Base-by-base conservation (phyloP, 2,888 invertebrate species). In the Oasisia sp. region DNA sequence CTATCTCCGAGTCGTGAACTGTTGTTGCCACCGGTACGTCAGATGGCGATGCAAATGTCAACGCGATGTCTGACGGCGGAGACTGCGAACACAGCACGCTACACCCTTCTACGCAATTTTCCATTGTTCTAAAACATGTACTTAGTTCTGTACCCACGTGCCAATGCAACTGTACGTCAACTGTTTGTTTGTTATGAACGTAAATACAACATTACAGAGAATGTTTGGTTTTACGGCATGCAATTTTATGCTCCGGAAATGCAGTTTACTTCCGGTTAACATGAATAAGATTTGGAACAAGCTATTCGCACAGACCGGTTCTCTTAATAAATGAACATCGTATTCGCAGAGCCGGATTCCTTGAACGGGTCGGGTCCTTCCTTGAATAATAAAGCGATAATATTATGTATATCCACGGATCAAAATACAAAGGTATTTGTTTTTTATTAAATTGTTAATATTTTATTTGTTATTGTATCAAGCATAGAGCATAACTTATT, bases 161-260 rank as follows among this genome's bases (percentile, higher is more conserved):
- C n/a, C 7, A 74, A 27, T 74, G 74, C 27, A 74, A 74, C 19
- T 74, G 74, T 74, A 19, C 27, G 74, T 74, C n/a, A 74, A 27
- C 14, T 27, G n/a, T 74, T 74, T n/a, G 74, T 74, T n/a, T 74
- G 74, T 74, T 74, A 74, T 74, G 27, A 74, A 74, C 3, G 19
- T 27, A 74, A 74, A 74, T 27, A 74, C 74, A n/a, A 74, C n/a
- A 27, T 74, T 74, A 74, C 74, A 27, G 19, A 74, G 74, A 74
- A 74, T 74, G 74, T 74, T 74, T 74, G 27, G 74, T 74, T 74
- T 74, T 74, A 74, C 74, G 27, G 74, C 74, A 74, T 74, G 74
- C 74, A 74, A 74, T 74, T 74, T 74, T 74, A 74, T 74, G 74
- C n/a, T 74, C 74, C 74, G 74, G 74, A 74, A 74, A 74, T 74